Conservation (phyloP, 2,888 invertebrate species). For the Protonemura montana region DNA sequence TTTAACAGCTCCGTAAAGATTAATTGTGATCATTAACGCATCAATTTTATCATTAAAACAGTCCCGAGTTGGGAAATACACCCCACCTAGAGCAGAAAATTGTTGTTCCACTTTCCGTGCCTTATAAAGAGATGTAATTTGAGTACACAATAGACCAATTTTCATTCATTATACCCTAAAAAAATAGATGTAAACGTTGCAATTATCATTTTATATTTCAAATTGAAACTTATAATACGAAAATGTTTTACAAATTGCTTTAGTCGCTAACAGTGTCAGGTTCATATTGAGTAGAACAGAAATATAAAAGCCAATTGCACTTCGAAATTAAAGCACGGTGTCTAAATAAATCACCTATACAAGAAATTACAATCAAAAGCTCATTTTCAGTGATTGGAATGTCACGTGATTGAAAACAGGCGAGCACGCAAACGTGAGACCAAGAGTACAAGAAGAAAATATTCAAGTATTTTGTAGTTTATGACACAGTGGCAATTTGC, state of each 20-base stretch:
- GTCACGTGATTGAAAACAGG: not conserved
- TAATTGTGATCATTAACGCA: not conserved
- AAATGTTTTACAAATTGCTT: not conserved
- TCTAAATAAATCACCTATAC: not conserved
- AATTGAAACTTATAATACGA: not conserved
- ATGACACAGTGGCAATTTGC: not conserved
- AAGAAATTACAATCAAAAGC: not conserved
- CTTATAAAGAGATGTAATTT: not conserved
- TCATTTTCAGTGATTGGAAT: not conserved
- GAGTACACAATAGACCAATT: slow-evolving; percentile 7
- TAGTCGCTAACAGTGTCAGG: not conserved
- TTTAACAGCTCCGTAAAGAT: not conserved
- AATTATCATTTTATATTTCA: slow-evolving; percentile 7
- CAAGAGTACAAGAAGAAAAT: not conserved
- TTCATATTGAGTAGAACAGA: not conserved
- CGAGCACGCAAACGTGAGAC: not conserved
- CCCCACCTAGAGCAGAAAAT: not conserved
- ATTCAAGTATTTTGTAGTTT: not conserved
- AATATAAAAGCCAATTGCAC: not conserved
- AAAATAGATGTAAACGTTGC: not conserved
- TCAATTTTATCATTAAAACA: not conserved
- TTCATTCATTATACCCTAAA: not conserved
- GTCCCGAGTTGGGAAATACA: not conserved
- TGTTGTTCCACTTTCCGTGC: not conserved
- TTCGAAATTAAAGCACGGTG: not conserved